Conservation (phyloP, 2,888 invertebrate genomes). For the Horisme vitalbata region DNA sequence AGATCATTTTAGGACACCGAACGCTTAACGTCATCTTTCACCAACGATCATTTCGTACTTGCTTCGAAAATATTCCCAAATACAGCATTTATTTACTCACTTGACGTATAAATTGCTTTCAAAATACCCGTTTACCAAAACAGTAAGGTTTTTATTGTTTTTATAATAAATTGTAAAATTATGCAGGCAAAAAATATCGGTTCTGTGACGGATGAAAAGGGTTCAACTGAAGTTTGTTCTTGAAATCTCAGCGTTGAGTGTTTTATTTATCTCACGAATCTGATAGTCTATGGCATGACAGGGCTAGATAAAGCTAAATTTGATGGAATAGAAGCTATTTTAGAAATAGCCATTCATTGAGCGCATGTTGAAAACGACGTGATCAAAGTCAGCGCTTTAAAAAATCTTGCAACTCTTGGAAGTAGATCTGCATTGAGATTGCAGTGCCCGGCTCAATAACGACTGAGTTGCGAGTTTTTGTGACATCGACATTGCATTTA, state of each 20-base stretch:
- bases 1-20: conserved; percentile 40
- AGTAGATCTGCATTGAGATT: neutral
- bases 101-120: conserved; percentile 38
- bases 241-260: neutral
- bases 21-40: conserved; percentile 30
- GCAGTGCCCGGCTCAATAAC: neutral
- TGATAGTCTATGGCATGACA: neutral
- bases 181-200: conserved; percentile 11
- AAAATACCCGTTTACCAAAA: conserved; percentile 28
- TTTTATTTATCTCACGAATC: neutral
- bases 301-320: conserved; percentile 2
- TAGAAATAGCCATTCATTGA: no score
- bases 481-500: neutral
- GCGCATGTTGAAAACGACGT: no score
- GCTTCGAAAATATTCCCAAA: conserved; percentile 29
- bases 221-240: neutral
- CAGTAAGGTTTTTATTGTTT: conserved; percentile 31
- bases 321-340: no score
- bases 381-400: no score
- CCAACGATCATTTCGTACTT: conserved; percentile 16
- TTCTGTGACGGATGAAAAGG: neutral
- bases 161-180: conserved; percentile 20
- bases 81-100: conserved; percentile 36
- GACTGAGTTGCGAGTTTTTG: neutral
- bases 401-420: no score